These are phyloP conservation scores for Pristionchus entomophagus DNA, from an alignment of 2,888 invertebrate species.

Conservation along the genomic window DNA sequence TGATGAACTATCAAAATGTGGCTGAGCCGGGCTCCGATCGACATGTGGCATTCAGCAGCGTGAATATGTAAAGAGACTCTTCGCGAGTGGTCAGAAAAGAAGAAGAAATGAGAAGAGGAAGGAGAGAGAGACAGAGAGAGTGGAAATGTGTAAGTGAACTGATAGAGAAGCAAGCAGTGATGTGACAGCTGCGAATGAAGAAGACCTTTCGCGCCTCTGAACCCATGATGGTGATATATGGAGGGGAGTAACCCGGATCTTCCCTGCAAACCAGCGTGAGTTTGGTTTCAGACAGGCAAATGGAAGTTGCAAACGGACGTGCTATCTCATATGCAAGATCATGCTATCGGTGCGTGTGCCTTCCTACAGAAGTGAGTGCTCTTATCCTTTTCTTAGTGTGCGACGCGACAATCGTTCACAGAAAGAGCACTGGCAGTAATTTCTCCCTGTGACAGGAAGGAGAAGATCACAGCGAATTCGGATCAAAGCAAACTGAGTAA, in stretches of 20 bases:
- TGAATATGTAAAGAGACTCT: constrained; percentile 16
- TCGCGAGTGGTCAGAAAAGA: constrained; percentile 14
- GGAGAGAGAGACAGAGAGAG: constrained; percentile 12
- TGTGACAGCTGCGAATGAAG: neutral
- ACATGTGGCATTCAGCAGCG: neutral
- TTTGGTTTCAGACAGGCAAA: too few species aligned
- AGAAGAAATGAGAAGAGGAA: neutral
- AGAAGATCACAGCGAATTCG: constrained; percentile 43
- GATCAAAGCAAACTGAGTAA: constrained; percentile 35
- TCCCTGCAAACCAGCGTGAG: too few species aligned
- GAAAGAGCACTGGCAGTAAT: constrained; percentile 32
- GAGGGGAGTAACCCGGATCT: too few species aligned
- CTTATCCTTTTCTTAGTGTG: too few species aligned
- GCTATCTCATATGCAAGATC: too few species aligned
- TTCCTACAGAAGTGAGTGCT: too few species aligned
- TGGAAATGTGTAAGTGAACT: constrained; percentile 35
- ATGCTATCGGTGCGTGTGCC: too few species aligned
- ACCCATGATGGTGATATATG: neutral
- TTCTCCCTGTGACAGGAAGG: constrained; percentile 44
- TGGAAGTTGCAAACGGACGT: too few species aligned
- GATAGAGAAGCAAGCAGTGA: constrained; percentile 16
- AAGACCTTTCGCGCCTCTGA: neutral
- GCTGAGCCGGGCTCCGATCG: neutral
- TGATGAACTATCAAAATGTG: neutral
- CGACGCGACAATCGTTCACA: too few species aligned